phyloP scores from a whole-genome alignment of 2,888 invertebrate species.

The Pelosia muscerda region DNA sequence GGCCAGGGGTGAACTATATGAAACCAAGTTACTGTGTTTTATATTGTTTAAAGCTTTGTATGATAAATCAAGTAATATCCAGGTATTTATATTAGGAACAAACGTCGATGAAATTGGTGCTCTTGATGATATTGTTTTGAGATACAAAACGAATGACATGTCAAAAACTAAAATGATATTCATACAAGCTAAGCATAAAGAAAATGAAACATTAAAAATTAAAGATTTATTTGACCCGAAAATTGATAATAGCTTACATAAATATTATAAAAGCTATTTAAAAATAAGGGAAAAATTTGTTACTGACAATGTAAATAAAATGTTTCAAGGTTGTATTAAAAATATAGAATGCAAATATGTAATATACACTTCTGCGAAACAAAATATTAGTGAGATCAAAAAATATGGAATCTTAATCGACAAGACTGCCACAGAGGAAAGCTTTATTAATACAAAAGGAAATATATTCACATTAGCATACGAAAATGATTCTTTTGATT shows the following conservation, averaged over 20 bases:
- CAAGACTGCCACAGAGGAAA: too few species aligned
- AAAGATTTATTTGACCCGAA: conserved; percentile 32
- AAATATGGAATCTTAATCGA: too few species aligned
- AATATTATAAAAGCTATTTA: conserved; percentile 44
- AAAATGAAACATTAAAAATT: conserved; percentile 35
- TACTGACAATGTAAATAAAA: conserved; percentile 24
- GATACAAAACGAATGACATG: conserved; percentile 30
- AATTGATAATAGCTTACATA: conserved; percentile 35
- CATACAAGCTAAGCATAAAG: conserved; percentile 49
- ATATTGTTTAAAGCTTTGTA: conserved; percentile 40
- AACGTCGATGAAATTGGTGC: conserved; percentile 44
- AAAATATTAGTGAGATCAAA: conserved; percentile 12
- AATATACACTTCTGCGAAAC: conserved; percentile 41
- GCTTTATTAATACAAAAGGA: too few species aligned
- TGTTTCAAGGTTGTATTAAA: conserved; percentile 28
- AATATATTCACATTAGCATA: too few species aligned
- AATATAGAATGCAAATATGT: conserved; percentile 35
- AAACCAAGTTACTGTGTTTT: conserved; percentile 47
- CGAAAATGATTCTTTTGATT: too few species aligned
- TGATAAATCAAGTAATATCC: conserved; percentile 25
- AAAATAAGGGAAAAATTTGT: conserved; percentile 31
- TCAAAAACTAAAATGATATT: conserved; percentile 37
- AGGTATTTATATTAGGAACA: conserved; percentile 32
- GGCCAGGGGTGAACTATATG: conserved; percentile 48
- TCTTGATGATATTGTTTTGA: conserved; percentile 51